phyloP scores from a whole-genome alignment of 2,888 invertebrate genomes.

The Drosophila peninsularis region DNA sequence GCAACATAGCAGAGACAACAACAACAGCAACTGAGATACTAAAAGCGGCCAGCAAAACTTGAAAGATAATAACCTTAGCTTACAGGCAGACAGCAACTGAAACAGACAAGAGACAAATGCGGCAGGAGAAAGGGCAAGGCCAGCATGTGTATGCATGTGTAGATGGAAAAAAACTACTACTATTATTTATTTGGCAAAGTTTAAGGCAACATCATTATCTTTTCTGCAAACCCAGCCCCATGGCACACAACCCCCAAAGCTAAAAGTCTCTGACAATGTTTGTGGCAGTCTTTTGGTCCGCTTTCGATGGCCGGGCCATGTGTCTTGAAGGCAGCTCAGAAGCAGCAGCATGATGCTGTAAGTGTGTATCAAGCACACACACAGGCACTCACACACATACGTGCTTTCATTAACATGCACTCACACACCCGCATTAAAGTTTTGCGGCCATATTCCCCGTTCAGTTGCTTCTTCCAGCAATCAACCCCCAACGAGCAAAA shows the following conservation, averaged over 20 bases:
- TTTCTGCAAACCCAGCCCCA: constrained; percentile 72
- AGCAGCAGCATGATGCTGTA: constrained; percentile 7
- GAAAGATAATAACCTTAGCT: constrained; percentile 82
- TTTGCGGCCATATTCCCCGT: constrained; percentile 70
- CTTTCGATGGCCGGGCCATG: constrained; percentile 30
- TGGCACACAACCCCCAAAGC: constrained; percentile 12
- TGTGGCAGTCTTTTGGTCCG: constrained; percentile 40
- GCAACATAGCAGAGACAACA: constrained; percentile 56
- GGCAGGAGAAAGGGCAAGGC: not conserved
- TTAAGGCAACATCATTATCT: constrained; percentile 84
- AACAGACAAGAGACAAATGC: constrained; percentile 41
- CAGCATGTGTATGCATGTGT: not conserved
- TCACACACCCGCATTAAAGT: constrained; percentile 66
- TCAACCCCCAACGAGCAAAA: constrained; percentile 54
- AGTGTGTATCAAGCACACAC: constrained; percentile 34
- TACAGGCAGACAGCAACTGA: constrained; percentile 49
- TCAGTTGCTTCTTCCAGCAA: constrained; percentile 34
- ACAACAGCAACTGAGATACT: constrained; percentile 47
- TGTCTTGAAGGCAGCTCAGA: constrained; percentile 50
- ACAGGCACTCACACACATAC: constrained; percentile 43
- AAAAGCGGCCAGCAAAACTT: constrained; percentile 66
- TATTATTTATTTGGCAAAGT: constrained; percentile 83
- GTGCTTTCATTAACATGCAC: constrained; percentile 60
- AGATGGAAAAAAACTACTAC: constrained; percentile 59
- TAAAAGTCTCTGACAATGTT: constrained; percentile 44